Percentiles rank a stretch among this genome's conserved stretches.
These are phyloP conservation scores for Himalopsyche tibetana DNA, from an alignment of 2,888 invertebrate genomes.

Conservation along the genomic window DNA sequence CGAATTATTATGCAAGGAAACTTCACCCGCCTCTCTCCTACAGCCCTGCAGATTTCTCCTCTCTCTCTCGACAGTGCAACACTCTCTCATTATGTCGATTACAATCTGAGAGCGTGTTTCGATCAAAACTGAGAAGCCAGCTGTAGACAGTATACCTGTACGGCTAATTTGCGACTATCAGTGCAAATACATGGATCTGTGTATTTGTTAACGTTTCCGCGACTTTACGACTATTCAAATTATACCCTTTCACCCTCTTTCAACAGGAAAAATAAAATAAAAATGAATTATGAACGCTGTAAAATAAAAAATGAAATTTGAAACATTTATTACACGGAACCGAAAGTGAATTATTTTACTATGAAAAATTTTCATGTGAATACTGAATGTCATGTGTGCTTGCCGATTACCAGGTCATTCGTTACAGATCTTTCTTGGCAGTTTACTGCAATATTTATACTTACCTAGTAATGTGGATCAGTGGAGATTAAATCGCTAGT, in stretches of 20 bases:
- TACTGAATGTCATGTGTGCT: too few relatives aligned
- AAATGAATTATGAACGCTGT: too few relatives aligned
- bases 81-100: constrained; percentile 54
- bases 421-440: too few relatives aligned
- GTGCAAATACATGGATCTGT: constrained; percentile 16
- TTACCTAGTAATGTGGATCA: too few relatives aligned
- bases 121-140: constrained; percentile 45
- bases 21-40: constrained; percentile 46
- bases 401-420: too few relatives aligned
- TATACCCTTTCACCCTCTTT: constrained; percentile 20
- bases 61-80: constrained; percentile 32
- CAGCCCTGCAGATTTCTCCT: constrained; percentile 39
- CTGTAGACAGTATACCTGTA: constrained; percentile 23
- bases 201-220: constrained; percentile 22
- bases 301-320: too few relatives aligned
- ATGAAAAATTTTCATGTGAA: too few relatives aligned
- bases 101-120: constrained; percentile 56
- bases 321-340: too few relatives aligned
- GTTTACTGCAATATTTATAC: too few relatives aligned
- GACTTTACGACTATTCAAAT: constrained; percentile 12
- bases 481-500: too few relatives aligned
- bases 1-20: constrained; percentile 59
- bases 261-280: too few relatives aligned
- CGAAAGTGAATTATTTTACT: too few relatives aligned
- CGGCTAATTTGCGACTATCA: constrained; percentile 4